These are phyloP conservation scores for Phenganax marumi DNA, from an alignment of 92 coral and sea anemone genomes.

Conservation along the genomic window DNA sequence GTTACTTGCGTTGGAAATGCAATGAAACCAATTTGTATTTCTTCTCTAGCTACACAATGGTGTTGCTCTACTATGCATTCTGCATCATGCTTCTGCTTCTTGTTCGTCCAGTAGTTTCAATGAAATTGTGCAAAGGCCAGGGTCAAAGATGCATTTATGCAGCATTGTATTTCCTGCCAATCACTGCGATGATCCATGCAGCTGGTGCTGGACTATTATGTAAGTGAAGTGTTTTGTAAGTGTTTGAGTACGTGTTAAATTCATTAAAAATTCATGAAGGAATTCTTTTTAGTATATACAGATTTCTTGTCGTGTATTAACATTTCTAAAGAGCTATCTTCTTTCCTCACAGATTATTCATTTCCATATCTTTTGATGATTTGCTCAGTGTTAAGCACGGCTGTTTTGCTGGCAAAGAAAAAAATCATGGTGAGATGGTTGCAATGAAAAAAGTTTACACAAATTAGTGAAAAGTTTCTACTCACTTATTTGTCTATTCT, in stretches of 20 bases:
- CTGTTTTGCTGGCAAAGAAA: slow-evolving; percentile 82
- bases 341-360: slow-evolving; percentile 67
- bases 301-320: not conserved
- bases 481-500: slow-evolving; percentile 1
- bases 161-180: slow-evolving; percentile 84
- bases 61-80: slow-evolving; percentile 77
- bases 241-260: not conserved
- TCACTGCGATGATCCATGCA: slow-evolving; percentile 73
- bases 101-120: slow-evolving; percentile 68
- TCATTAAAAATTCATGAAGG: not conserved
- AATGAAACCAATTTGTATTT: not conserved
- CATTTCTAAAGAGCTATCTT: not conserved
- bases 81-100: slow-evolving; percentile 70
- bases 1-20: not conserved
- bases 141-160: slow-evolving; percentile 80
- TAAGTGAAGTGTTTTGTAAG: slow-evolving; percentile 53
- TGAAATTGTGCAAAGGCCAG: slow-evolving; percentile 70
- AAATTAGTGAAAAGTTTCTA: not conserved
- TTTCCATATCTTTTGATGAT: slow-evolving; percentile 84
- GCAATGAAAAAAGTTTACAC: not conserved
- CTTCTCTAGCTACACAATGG: slow-evolving; percentile 76
- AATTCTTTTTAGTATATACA: no score
- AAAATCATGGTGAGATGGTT: slow-evolving; percentile 68
- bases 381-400: slow-evolving; percentile 78
- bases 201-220: slow-evolving; percentile 84